Evolutionary conservation across 2,888 invertebrate species (phyloP).

Genomic region (Chouioia cunea): DNA sequence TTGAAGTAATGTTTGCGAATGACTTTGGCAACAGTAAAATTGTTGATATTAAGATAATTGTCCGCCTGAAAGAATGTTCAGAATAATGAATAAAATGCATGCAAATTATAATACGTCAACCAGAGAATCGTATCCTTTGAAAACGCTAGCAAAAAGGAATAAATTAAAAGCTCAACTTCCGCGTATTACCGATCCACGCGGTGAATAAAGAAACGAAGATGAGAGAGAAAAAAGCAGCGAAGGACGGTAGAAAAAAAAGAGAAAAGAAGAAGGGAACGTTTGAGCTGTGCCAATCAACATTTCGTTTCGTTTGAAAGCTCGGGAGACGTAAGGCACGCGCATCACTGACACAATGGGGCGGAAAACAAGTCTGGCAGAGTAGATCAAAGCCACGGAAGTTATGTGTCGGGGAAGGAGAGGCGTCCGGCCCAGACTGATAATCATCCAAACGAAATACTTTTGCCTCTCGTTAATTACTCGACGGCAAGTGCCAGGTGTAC

Average conservation of each 20-base stretch:
- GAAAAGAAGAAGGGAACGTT: constrained; percentile 3
- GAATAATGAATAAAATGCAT: no score
- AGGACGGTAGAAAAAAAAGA: neutral
- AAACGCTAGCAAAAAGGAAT: no score
- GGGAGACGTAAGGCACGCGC: constrained; percentile 12
- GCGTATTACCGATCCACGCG: constrained; percentile 13
- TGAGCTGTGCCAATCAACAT: constrained; percentile 36
- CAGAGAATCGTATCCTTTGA: no score
- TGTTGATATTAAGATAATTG: no score
- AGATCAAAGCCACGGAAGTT: constrained; percentile 69
- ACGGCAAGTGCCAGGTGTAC: neutral
- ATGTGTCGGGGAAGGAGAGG: constrained; percentile 48
- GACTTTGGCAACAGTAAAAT: no score
- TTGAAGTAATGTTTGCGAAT: no score
- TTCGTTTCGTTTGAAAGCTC: constrained; percentile 37
- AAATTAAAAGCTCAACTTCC: constrained; percentile 18
- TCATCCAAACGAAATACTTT: constrained; percentile 69
- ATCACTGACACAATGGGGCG: constrained; percentile 61
- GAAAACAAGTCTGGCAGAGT: constrained; percentile 61
- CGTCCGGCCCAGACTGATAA: constrained; percentile 68
- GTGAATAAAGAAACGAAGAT: constrained; percentile 20
- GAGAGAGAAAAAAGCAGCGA: neutral
- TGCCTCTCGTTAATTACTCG: constrained; percentile 66
- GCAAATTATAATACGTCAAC: no score
- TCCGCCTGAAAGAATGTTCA: no score